Evolutionary conservation across 1,140 invertebrate species (phyloP).

Genomic region (Drosophila eugracilis): DNA sequence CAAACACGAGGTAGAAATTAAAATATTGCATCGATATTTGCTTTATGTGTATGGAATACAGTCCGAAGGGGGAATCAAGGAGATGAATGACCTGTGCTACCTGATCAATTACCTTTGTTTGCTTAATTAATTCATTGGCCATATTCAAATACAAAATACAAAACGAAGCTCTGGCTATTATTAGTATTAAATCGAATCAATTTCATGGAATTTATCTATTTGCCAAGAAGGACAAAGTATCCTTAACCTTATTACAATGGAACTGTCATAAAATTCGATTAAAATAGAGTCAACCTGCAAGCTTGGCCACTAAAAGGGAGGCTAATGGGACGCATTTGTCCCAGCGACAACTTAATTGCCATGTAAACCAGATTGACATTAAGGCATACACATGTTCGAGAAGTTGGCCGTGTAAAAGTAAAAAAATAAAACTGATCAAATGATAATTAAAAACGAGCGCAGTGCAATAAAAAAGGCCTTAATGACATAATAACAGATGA

Average conservation of each 20-base stretch:
- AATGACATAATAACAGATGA: conserved; percentile 83
- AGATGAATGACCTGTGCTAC: background rate
- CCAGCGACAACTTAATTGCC: conserved; percentile 71
- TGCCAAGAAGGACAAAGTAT: no score
- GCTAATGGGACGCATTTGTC: conserved; percentile 22
- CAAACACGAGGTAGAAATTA: conserved; percentile 50
- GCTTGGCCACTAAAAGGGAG: conserved; percentile 9
- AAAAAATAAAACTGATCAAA: conserved; percentile 63
- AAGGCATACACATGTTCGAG: conserved; percentile 36
- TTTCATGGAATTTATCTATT: background rate
- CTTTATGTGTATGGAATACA: conserved; percentile 31
- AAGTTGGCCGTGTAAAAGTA: conserved; percentile 23
- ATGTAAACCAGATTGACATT: conserved; percentile 66
- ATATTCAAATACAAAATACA: background rate
- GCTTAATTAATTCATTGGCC: conserved; percentile 16
- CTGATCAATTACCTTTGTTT: conserved; percentile 18
- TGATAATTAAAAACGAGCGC: conserved; percentile 79
- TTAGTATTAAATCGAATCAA: no score
- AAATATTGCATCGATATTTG: conserved; percentile 40
- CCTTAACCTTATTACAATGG: background rate
- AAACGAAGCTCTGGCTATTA: no score
- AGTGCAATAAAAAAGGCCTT: conserved; percentile 69
- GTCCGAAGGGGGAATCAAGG: background rate
- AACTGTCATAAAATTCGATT: conserved; percentile 3
- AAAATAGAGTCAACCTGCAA: background rate